phyloP scores from a whole-genome alignment of 1,140 invertebrate genomes.

The Tribolium madens region DNA sequence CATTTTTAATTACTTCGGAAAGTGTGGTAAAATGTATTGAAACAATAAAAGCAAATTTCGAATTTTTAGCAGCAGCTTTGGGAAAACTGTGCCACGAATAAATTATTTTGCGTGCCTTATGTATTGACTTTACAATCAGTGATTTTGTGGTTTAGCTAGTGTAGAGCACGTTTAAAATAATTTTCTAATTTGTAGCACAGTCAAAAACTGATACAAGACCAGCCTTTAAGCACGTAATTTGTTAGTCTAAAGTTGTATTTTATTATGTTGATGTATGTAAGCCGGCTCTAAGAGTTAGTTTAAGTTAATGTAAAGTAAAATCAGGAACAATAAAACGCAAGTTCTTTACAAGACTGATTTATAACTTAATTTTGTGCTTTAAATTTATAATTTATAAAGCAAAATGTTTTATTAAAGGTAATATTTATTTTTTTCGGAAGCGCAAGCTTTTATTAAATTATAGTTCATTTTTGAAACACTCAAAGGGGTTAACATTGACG shows the following conservation, averaged over 20 bases:
- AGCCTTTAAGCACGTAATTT: background rate
- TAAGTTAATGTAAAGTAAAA: conserved; percentile 11
- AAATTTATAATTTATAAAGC: background rate
- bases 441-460: background rate
- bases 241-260: background rate
- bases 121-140: conserved; percentile 29
- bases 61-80: background rate
- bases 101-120: conserved; percentile 16
- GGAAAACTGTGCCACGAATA: background rate
- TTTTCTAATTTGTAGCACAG: background rate
- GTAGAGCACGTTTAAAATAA: background rate
- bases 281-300: background rate
- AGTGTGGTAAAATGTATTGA: conserved; percentile 9
- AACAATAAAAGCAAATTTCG: background rate
- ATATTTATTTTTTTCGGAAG: background rate
- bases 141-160: background rate
- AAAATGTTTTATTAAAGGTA: background rate
- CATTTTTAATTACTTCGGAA: conserved; percentile 4
- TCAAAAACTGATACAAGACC: background rate
- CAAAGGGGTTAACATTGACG: background rate
- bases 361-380: background rate
- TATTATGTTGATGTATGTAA: conserved; percentile 25
- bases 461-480: background rate
- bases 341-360: background rate
- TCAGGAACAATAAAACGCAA: background rate